A percentile compares a stretch with the other conserved stretches of the same genome.
phyloP scores from a whole-genome alignment of 2,888 invertebrate species.

The Campoplex capitator region DNA sequence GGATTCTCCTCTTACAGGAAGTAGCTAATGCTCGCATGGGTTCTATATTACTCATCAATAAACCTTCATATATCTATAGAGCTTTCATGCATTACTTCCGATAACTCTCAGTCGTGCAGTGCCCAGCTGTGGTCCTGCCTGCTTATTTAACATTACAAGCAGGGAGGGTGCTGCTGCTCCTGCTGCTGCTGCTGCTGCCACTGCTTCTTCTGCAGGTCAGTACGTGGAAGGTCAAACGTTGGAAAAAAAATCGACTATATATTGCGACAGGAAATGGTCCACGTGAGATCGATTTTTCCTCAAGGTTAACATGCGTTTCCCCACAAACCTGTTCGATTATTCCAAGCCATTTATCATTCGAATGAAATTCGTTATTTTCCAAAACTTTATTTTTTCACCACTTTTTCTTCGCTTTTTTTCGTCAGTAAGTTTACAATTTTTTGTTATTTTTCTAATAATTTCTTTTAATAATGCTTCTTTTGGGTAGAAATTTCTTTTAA shows the following conservation, averaged over 20 bases:
- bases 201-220: neutral
- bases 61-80: neutral
- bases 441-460: too few relatives aligned
- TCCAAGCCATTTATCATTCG: neutral
- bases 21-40: slow-evolving; percentile 34
- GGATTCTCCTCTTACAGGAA: slow-evolving; percentile 60
- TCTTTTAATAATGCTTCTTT: too few relatives aligned
- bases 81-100: slow-evolving; percentile 31
- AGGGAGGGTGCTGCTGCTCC: neutral
- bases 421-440: too few relatives aligned
- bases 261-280: neutral
- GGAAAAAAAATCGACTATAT: neutral
- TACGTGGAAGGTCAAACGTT: slow-evolving; percentile 25
- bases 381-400: neutral
- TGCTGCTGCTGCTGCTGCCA: too few relatives aligned
- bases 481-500: too few relatives aligned
- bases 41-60: slow-evolving; percentile 47
- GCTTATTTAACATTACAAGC: slow-evolving; percentile 11
- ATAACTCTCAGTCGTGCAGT: slow-evolving; percentile 46
- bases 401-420: too few relatives aligned
- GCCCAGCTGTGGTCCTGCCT: slow-evolving; percentile 38
- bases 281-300: neutral
- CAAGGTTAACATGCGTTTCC: neutral
- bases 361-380: neutral
- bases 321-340: neutral